These are phyloP conservation scores for Mellilla xanthometata DNA, from an alignment of 2,888 invertebrate species.

Conservation along the genomic window DNA sequence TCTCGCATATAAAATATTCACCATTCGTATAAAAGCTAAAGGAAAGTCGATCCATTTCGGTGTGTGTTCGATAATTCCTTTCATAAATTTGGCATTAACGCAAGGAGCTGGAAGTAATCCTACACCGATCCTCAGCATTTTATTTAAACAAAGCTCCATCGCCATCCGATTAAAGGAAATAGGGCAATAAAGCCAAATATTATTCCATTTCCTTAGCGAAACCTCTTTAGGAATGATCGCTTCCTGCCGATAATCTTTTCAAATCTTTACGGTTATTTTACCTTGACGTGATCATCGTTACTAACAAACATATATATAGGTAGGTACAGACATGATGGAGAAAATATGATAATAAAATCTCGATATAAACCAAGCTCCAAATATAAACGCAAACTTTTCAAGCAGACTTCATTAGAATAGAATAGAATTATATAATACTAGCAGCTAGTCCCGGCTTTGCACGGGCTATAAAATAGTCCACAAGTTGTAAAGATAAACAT, in stretches of 20 bases:
- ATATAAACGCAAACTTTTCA: no score
- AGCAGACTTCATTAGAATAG: no score
- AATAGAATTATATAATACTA: no score
- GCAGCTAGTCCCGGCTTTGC: no score
- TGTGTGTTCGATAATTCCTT: slow-evolving; percentile 4
- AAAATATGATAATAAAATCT: no score
- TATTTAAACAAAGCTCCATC: slow-evolving; percentile 28
- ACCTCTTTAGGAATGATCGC: slow-evolving; percentile 29
- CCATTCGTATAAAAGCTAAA: no score
- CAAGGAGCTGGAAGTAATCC: slow-evolving; percentile 7
- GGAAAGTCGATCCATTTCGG: slow-evolving; percentile 1
- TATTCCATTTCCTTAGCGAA: slow-evolving; percentile 30
- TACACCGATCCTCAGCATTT: slow-evolving; percentile 14
- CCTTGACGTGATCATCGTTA: slow-evolving; percentile 23
- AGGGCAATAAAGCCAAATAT: slow-evolving; percentile 33
- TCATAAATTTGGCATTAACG: slow-evolving; percentile 8
- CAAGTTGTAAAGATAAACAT: no score
- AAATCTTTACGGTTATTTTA: slow-evolving; percentile 23
- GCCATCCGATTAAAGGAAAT: slow-evolving; percentile 32
- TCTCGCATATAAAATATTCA: no score
- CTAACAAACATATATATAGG: slow-evolving; percentile 12
- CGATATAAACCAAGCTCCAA: no score
- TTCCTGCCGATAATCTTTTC: slow-evolving; percentile 29
- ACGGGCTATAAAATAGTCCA: no score
- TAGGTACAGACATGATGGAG: no score